Base-by-base conservation (phyloP, 1,140 invertebrate species). In the Araneus ventricosus region DNA sequence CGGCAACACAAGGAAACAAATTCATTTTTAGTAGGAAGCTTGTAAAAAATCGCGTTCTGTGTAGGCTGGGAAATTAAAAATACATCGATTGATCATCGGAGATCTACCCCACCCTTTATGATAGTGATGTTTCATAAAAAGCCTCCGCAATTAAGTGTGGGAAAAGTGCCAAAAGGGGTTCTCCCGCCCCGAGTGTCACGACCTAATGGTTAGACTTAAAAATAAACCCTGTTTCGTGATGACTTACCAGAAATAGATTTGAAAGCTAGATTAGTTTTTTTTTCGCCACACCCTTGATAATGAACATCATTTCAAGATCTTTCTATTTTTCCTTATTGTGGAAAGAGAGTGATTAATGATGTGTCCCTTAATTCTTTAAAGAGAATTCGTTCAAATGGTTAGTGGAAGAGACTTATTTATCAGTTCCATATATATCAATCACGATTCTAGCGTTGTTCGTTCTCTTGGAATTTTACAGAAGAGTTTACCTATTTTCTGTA, bases 181-280 rank as follows among this genome's bases (percentile, higher is more conserved):
- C 7, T 70, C 84, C 84, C 84, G 59, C 84, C 45, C 84, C 45
- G 14, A 34, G 61, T 30, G 84, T 86, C 30, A 34, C 30, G 57
- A 86, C 84, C 45, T 86, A 57, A 86, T 57, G 30, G 41, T 86
- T 86, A 57, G 41, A 86, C 84, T 86, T 86, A 86, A 86, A 86
- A 86, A 86, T 86, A 86, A 86, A 86, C 57, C 45, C 84, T 27
- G 27, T 52, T 86, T 86, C 84, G 30, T 57, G 84, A 86, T 86
- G 52, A 86, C 52, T 86, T 86, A 86, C 84, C 34, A 86, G 84
- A 61, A 86, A 86, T 86, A 86, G 84, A 86, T 59, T 61, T 34
- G 52, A 86, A 86, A 86, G 52, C 84, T 61, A 86, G 45, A 52
- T 52, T 86, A 52, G 39, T 7, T 30, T 86, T 86, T 86, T 86